Evolutionary conservation across 2,113 vertebrate species (phyloP).

Genomic region (Lophius piscatorius): DNA sequence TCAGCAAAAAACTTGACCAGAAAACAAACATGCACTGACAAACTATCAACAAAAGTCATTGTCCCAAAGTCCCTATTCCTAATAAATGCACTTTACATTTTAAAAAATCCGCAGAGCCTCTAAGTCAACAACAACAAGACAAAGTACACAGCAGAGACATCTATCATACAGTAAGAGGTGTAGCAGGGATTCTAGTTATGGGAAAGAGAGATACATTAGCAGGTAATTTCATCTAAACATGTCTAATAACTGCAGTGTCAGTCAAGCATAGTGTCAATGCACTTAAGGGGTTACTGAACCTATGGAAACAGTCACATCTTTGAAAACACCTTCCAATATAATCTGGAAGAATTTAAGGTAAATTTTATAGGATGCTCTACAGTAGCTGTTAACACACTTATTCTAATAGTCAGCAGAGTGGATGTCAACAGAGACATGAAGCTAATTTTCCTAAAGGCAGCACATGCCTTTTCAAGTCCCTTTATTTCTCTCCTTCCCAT

Average conservation of each 20-base stretch:
- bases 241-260: slow-evolving; percentile 80
- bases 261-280: slow-evolving; percentile 80
- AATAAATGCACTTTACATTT: slow-evolving; percentile 82
- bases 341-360: slow-evolving; percentile 73
- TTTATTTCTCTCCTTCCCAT: slow-evolving; percentile 49
- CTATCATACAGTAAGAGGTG: slow-evolving; percentile 80
- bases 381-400: slow-evolving; percentile 79
- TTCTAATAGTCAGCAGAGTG: slow-evolving; percentile 74
- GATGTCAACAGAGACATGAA: slow-evolving; percentile 65
- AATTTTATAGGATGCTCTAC: slow-evolving; percentile 74
- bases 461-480: slow-evolving; percentile 56
- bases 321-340: slow-evolving; percentile 77
- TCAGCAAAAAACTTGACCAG: slow-evolving; percentile 77
- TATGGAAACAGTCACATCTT: slow-evolving; percentile 78
- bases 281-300: slow-evolving; percentile 79
- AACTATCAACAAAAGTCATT: slow-evolving; percentile 78
- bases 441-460: slow-evolving; percentile 55
- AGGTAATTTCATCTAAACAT: slow-evolving; percentile 78
- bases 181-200: slow-evolving; percentile 72
- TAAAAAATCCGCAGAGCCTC: slow-evolving; percentile 75
- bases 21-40: slow-evolving; percentile 83
- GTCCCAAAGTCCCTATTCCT: slow-evolving; percentile 74
- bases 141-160: slow-evolving; percentile 82
- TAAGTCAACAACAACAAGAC: slow-evolving; percentile 83
- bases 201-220: slow-evolving; percentile 77